Evolutionary conservation across 2,797 vertebrate species (phyloP), one percentile per base, ranked within the genome.

Genomic region (Anguilla obscura): DNA sequence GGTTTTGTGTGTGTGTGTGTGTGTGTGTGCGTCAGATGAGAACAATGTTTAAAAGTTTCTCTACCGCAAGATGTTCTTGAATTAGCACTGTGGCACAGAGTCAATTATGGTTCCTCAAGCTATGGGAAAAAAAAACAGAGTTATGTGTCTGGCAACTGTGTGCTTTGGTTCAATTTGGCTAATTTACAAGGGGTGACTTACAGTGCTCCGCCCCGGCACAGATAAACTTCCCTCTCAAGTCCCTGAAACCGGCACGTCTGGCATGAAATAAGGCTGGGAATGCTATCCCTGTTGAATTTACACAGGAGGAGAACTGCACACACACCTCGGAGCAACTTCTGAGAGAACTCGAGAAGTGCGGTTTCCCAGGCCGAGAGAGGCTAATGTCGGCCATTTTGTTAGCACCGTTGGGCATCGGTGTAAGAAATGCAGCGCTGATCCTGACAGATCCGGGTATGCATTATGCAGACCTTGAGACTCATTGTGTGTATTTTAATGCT

Each of bases 181-280:
- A 36, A 79, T 79, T 79, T 79, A 79, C 74, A 79, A 79, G 30
- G 74, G 74, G 30, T 16, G 79, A 50, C 45, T 50, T 50, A 82
- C 7, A 82, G 79, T 45, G 12, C 18, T 24, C 24, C 45, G 6
- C 27, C 21, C 79, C 50, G 79, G 79, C 40, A 82, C 6, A 50
- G 79, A 48, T 50, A 45, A 82, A 10, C 79, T 50, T 50, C 79
- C 45, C 79, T 48, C 6, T 48, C 6, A 82, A 21, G 79, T 50
- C 71, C 33, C 33, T 36, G 33, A 76, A 40, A 76, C 3, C 79
- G 48, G 79, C 79, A 82, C 7, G 18, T n/a, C 18, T 50, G 18
- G 40, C 71, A 76, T 4, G 18, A 76, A 10, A 12, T 74, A 27
- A 36, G 69, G 69, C 27, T 74, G 69, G 33, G 30, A 40, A 76